Percentiles rank a stretch among this genome's conserved stretches.
Conservation (phyloP, 2,888 invertebrate genomes). For the Rhagophthalmus giganteus region DNA sequence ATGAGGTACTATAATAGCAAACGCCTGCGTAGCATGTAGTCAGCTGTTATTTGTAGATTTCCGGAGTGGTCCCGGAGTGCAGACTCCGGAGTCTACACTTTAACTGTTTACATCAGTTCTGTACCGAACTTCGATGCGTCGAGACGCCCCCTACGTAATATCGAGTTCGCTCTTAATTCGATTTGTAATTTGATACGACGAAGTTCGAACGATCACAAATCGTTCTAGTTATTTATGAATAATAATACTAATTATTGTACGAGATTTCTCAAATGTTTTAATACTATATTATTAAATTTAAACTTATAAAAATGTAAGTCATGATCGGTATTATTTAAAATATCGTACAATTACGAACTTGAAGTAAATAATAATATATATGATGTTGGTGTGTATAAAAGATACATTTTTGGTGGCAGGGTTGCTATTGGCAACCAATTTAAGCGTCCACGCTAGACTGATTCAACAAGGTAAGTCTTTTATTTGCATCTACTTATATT, state of each 20-base stretch:
- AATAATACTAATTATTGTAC: too few species aligned
- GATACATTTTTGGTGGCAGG: conserved; percentile 27
- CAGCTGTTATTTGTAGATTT: conserved; percentile 28
- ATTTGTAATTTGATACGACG: not conserved
- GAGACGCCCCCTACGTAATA: conserved; percentile 13
- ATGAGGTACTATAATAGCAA: conserved; percentile 1
- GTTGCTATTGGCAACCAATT: conserved; percentile 33
- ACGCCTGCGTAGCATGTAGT: conserved; percentile 20
- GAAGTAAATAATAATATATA: not conserved
- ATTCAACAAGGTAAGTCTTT: conserved; percentile 34
- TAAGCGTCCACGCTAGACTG: conserved; percentile 33
- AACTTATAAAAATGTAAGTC: too few species aligned
- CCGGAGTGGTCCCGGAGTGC: conserved; percentile 31
- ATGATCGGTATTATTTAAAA: too few species aligned
- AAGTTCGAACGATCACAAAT: too few species aligned
- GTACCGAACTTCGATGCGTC: conserved; percentile 26
- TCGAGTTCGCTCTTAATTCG: conserved; percentile 1
- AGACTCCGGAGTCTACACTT: conserved; percentile 33
- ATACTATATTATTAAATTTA: too few species aligned
- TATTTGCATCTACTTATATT: conserved; percentile 12
- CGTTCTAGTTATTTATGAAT: too few species aligned
- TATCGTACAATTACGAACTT: too few species aligned
- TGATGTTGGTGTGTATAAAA: conserved; percentile 19
- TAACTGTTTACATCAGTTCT: conserved; percentile 37
- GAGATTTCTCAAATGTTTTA: too few species aligned